A percentile compares a stretch with the other conserved stretches of the same genome.
phyloP scores from a whole-genome alignment of 2,797 vertebrate genomes.

The Lophotriccus pileatus region DNA sequence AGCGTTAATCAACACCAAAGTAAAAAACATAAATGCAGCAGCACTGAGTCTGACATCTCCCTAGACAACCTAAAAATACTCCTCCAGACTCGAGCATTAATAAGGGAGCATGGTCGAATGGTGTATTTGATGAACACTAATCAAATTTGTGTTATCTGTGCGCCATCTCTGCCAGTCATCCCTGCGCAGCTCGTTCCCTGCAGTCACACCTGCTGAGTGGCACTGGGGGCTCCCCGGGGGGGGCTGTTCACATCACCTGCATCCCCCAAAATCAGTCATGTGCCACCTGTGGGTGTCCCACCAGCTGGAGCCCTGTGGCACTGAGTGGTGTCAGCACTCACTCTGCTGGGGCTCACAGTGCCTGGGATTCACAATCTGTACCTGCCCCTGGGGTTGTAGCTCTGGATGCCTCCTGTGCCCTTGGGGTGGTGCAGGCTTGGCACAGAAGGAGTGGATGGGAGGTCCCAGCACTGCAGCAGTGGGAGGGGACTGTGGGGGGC shows the following conservation, averaged over 20 bases:
- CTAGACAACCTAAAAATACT: slow-evolving; percentile 61
- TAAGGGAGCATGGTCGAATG: slow-evolving; percentile 3
- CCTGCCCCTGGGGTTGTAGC: not conserved
- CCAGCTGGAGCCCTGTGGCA: not conserved
- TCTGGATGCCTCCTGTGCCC: not conserved
- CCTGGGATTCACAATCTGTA: not conserved
- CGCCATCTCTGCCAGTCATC: not conserved
- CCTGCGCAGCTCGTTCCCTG: not conserved
- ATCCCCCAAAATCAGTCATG: accelerated
- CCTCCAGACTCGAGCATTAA: slow-evolving; percentile 4
- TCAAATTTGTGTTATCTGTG: slow-evolving; percentile 14
- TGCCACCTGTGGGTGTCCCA: not conserved
- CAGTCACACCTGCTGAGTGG: not conserved
- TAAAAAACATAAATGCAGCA: not conserved
- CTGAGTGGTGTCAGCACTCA: not conserved
- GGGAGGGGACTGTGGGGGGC: not conserved
- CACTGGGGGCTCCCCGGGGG: not conserved
- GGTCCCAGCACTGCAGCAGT: not conserved
- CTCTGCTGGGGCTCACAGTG: not conserved
- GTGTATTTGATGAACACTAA: slow-evolving; percentile 47
- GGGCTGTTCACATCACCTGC: not conserved
- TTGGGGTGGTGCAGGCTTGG: not conserved
- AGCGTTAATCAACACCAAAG: not conserved
- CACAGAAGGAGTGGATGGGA: not conserved
- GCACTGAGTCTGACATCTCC: slow-evolving; percentile 4